Percentiles rank a stretch among this genome's conserved stretches.
These are phyloP conservation scores for Littorina saxatilis DNA, from an alignment of 1,140 invertebrate species.

Conservation along the genomic window DNA sequence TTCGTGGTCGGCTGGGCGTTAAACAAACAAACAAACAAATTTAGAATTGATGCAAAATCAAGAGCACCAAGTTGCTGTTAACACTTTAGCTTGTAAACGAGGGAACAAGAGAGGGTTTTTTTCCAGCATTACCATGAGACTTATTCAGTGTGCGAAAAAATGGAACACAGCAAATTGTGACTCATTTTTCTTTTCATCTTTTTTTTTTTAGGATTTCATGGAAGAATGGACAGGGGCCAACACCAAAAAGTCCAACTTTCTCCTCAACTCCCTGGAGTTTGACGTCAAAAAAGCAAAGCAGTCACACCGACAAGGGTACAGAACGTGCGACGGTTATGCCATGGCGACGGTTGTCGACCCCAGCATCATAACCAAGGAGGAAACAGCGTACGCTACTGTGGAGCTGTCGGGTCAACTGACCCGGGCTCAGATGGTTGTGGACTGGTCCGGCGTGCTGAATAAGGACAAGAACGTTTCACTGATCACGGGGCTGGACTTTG, in stretches of 20 bases:
- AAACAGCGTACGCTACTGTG: constrained; percentile 53
- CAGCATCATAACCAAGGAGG: constrained; percentile 42
- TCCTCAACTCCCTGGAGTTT: constrained; percentile 36
- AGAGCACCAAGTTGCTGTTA: too few relatives aligned
- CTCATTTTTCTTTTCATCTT: constrained; percentile 5
- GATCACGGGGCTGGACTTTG: constrained; percentile 56
- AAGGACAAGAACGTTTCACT: constrained; percentile 57
- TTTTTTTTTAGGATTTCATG: constrained; percentile 44
- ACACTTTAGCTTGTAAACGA: too few relatives aligned
- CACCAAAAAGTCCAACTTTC: constrained; percentile 36
- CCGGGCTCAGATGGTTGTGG: constrained; percentile 66
- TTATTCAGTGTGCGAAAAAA: too few relatives aligned
- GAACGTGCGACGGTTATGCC: constrained; percentile 57
- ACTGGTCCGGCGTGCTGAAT: constrained; percentile 53
- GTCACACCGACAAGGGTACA: constrained; percentile 12
- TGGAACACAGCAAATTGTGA: too few relatives aligned
- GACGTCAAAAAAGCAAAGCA: constrained; percentile 30
- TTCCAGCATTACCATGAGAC: too few relatives aligned
- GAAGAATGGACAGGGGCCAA: constrained; percentile 41
- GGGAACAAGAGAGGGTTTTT: too few relatives aligned
- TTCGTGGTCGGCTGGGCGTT: too few relatives aligned
- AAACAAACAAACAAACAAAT: too few relatives aligned
- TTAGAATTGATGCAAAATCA: too few relatives aligned
- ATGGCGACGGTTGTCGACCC: constrained; percentile 53
- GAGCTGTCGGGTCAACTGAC: constrained; percentile 63